phyloP scores from a whole-genome alignment of 53 echinoderm and acorn worm genomes.

The Hippasteria phrygiana region DNA sequence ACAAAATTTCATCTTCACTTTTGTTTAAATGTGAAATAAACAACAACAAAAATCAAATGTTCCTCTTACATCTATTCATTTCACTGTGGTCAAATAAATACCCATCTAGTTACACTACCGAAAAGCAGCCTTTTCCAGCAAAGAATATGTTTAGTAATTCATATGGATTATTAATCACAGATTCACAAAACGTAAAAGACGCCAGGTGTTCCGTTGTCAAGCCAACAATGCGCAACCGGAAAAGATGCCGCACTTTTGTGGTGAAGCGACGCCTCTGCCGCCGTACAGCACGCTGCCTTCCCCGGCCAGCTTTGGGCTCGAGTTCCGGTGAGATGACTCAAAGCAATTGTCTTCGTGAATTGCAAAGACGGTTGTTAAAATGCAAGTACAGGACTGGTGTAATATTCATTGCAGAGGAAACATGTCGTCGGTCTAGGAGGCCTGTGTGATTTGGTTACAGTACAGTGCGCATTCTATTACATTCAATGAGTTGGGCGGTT shows the following conservation, averaged over 20 bases:
- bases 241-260: neutral
- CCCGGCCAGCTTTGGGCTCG: neutral
- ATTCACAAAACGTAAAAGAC: neutral
- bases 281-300: neutral
- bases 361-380: neutral
- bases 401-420: neutral
- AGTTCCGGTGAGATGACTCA: neutral
- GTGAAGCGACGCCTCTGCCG: neutral
- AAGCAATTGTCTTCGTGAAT: neutral
- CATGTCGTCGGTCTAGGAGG: no score
- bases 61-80: no score
- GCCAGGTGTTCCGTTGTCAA: conserved; percentile 8
- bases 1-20: no score
- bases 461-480: no score
- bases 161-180: neutral
- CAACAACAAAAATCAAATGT: no score
- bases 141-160: neutral
- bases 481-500: no score
- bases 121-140: no score
- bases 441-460: no score
- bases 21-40: no score
- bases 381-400: no score
- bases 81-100: no score
- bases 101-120: no score
- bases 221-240: conserved; percentile 13